Base-by-base conservation (phyloP, 2,797 vertebrate species). In the Gephyroberyx darwinii region DNA sequence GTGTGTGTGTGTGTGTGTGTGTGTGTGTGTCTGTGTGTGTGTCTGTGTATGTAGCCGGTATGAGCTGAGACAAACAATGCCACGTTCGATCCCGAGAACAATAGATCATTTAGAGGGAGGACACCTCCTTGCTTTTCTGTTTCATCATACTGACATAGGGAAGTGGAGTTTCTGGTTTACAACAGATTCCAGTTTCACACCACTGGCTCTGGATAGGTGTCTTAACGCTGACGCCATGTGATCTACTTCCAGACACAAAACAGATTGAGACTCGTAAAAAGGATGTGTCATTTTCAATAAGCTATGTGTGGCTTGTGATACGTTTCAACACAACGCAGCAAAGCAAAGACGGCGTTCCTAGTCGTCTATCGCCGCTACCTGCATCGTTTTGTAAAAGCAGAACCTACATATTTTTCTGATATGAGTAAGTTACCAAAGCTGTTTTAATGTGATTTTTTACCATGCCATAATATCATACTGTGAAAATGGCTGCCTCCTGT, bases 41-140 rank as follows among this genome's bases (percentile, higher is more conserved):
- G 60, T 52, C n/a, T 51, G 62, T 37, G 31, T 52, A 12, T 17
- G 52, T 33, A 45, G 22, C 56, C 69, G 41, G 43, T 48, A 7
- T 65, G 52, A 75, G 69, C 30, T 50, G 26, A 82, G 65, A 69
- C 48, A 80, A 87, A 88, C 83, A 81, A 87, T 66, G 73, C 39
- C 56, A 65, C 69, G 35, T 82, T 80, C 2, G 2, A 84, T 87
- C 37, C 8, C 17, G 57, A 39, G n/a, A 66, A 57, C 78, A 83
- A 78, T 68, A 19, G 37, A 81, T 89, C 71, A 74, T 58, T 68
- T 62, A 62, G 54, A 61, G 17, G 5, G 50, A 75, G 54, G 64
- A 30, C 12, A 22, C 59, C 59, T 85, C 60, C 73, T 53, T 45
- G 67, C 52, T 26, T 78, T 68, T 68, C 35, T 14, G 30, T 76